Base-by-base conservation (phyloP, 2,113 vertebrate genomes). In the Lipotes vexillifer region DNA sequence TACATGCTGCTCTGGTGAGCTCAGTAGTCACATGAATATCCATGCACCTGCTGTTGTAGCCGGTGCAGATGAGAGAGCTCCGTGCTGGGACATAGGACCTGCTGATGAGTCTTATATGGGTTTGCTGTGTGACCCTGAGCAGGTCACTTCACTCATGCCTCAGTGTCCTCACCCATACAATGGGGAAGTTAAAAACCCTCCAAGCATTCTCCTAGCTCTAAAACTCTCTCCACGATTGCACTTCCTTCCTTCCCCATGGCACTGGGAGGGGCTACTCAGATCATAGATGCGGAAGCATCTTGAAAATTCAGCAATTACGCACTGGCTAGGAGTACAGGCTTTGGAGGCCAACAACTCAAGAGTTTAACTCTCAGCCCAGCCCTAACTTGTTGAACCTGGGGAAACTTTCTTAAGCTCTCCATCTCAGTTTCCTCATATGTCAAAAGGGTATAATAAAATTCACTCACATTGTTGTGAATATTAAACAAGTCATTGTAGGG, bases 381-480 rank as follows among this genome's bases (percentile, higher is more conserved):
- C 59, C 25, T 69, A 63, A 27, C 86, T 20, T 81, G 8, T 14
- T 29, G 69, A 61, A 52, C 33, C 31, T 2, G 59, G 38, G 93
- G 84, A 49, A 27, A 68, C 23, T 46, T 95, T 87, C 83, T 49
- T 27, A 63, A 90, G 66, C 25, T 96, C 85, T 74, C 71, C 38
- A 27, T 85, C 69, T 61, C 87, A 13, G 81, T 77, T 92, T 92
- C 68, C 90, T 90, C 41, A 27, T 52, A 72, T 52, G 84, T 96
- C 75, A 93, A 75, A 87, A 94, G 93, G 90, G 63, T 59, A 55
- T 82, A 93, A 94, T 94, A 81, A 96, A 57, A 93, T 66, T 44
- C 59, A 55, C 41, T 90, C 65, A 13, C 41, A 71, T 11, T 55
- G 78, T 18, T 68, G 90, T 95, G 93, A 95, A 94, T 94, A 93